phyloP scores from a whole-genome alignment of 1,140 invertebrate species.

The Trichonephila clavata region DNA sequence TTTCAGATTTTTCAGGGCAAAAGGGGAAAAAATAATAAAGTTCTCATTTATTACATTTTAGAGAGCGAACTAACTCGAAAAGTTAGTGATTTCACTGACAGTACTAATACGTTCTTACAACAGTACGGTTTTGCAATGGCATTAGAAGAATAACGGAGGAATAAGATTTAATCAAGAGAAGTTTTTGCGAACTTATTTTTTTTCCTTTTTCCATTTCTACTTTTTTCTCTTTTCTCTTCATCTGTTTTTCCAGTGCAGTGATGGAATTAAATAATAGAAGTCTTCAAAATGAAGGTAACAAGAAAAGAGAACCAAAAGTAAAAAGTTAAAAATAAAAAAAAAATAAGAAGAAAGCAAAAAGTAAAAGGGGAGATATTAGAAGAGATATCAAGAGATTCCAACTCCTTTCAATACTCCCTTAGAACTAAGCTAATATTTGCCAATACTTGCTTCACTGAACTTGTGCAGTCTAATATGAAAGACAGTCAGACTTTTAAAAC shows the following conservation, averaged over 20 bases:
- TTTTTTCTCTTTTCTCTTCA: neutral
- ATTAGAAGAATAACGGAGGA: conserved; percentile 36
- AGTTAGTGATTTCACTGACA: conserved; percentile 16
- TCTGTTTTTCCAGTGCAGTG: neutral
- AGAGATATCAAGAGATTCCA: conserved; percentile 61
- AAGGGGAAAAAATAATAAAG: neutral
- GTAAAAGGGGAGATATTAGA: conserved; percentile 38
- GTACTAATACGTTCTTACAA: conserved; percentile 40
- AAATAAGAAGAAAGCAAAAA: neutral
- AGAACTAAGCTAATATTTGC: conserved; percentile 72
- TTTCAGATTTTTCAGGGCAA: conserved; percentile 4
- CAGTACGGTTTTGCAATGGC: neutral
- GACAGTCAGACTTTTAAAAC: conserved; percentile 69
- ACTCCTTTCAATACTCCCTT: conserved; percentile 27
- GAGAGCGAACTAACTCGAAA: conserved; percentile 22
- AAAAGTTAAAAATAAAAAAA: conserved; percentile 47
- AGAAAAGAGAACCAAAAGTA: conserved; percentile 51
- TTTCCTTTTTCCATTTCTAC: neutral
- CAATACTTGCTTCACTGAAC: conserved; percentile 34
- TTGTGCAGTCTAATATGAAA: conserved; percentile 62
- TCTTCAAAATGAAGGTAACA: conserved; percentile 65
- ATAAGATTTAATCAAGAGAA: conserved; percentile 71
- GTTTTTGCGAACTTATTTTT: conserved; percentile 15
- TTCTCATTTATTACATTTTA: conserved; percentile 18
- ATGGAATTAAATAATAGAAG: conserved; percentile 65